Conservation (phyloP, 2,113 vertebrate species). For the Vulpes vulpes region DNA sequence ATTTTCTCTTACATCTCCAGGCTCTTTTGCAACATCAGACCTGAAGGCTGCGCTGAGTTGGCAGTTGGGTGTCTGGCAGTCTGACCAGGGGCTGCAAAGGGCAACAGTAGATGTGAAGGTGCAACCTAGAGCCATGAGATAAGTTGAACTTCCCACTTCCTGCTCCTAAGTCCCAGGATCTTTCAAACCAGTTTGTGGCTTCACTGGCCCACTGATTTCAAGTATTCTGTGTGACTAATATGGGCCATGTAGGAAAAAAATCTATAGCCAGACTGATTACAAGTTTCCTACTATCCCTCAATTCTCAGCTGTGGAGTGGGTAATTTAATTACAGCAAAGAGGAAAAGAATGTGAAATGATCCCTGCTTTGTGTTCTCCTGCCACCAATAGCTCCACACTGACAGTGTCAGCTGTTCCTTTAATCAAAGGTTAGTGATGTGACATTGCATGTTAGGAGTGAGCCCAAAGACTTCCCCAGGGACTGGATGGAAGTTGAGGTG, state of each 20-base stretch:
- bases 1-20: conserved; percentile 78
- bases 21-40: conserved; percentile 74
- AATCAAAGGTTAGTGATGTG: not conserved
- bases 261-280: not conserved
- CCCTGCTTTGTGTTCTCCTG: not conserved
- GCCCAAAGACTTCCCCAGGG: no score
- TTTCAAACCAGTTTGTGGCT: not conserved
- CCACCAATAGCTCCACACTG: not conserved
- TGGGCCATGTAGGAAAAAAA: not conserved
- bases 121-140: not conserved
- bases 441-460: not conserved
- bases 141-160: not conserved
- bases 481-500: not conserved
- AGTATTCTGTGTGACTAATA: not conserved
- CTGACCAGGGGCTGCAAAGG: not conserved
- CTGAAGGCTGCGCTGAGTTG: conserved; percentile 67
- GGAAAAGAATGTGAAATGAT: not conserved
- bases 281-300: not conserved
- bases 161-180: not conserved
- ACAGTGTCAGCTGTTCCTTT: not conserved
- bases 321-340: conserved; percentile 21
- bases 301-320: not conserved
- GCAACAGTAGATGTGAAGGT: not conserved
- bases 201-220: not conserved
- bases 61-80: not conserved